Evolutionary conservation across 1,140 invertebrate genomes (phyloP).

Genomic region (Polypedilum vanderplanki): DNA sequence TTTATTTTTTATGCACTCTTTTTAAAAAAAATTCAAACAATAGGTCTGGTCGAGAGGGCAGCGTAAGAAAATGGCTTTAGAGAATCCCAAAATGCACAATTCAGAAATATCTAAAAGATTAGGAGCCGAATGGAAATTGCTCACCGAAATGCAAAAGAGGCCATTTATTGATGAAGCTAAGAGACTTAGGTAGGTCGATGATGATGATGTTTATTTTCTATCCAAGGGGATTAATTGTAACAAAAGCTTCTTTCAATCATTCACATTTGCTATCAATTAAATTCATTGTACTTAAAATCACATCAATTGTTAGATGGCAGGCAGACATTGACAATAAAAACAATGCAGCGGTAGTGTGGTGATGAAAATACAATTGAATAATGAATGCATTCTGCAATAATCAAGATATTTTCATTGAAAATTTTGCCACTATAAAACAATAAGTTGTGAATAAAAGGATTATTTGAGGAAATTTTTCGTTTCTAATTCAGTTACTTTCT

Average conservation of each 20-base stretch:
- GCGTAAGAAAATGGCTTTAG: conserved; percentile 90
- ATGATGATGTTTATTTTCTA: too few species aligned
- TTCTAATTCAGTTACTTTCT: too few species aligned
- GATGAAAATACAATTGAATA: neutral
- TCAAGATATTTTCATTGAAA: neutral
- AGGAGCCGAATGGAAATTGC: conserved; percentile 83
- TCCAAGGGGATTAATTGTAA: neutral
- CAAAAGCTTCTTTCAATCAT: neutral
- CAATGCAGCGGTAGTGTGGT: conserved; percentile 10
- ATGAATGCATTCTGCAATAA: neutral
- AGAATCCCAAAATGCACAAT: conserved; percentile 98
- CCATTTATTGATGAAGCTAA: conserved; percentile 98
- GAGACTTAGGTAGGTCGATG: conserved; percentile 73
- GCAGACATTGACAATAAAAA: neutral
- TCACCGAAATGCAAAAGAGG: conserved; percentile 79
- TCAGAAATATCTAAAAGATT: conserved; percentile 88
- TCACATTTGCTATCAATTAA: conserved; percentile 19
- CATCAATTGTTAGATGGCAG: neutral
- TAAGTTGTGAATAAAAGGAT: too few species aligned
- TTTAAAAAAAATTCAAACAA: too few species aligned
- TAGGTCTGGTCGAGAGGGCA: conserved; percentile 77
- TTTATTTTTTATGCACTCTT: too few species aligned
- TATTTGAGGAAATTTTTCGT: too few species aligned
- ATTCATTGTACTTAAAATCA: conserved; percentile 19
- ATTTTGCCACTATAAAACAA: neutral